These are phyloP conservation scores for Anastrepha obliqua DNA, from an alignment of 1,140 invertebrate genomes.

Conservation along the genomic window DNA sequence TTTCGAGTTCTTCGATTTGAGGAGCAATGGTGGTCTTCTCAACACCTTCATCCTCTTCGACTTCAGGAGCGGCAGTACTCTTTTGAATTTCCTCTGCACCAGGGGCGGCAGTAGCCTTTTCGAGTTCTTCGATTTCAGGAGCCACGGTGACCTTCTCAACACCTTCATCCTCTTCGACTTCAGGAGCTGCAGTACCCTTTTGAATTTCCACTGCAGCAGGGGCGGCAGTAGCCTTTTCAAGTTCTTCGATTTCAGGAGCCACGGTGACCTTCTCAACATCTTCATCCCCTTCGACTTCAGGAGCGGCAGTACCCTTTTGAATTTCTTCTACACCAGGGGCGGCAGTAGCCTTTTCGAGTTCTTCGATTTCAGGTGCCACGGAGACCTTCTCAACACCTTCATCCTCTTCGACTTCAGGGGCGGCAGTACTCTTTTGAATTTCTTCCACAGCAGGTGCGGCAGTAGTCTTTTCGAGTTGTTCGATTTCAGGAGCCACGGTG, in stretches of 20 bases:
- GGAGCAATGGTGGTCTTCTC: neutral
- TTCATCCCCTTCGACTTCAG: conserved; percentile 51
- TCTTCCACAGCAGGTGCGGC: no score
- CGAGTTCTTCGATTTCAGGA: neutral
- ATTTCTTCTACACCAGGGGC: neutral
- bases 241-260: conserved; percentile 35
- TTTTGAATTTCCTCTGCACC: neutral
- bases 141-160: conserved; percentile 44
- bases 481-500: no score
- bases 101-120: neutral
- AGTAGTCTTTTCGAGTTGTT: no score
- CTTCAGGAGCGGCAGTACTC: neutral
- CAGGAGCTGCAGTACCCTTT: neutral
- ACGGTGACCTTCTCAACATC: conserved; percentile 57
- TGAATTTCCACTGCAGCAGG: no score
- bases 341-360: conserved; percentile 4
- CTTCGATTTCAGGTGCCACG: conserved; percentile 42
- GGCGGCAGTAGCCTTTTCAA: neutral
- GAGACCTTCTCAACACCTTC: neutral
- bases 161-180: conserved; percentile 15
- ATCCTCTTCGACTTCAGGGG: conserved; percentile 35
- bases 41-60: neutral
- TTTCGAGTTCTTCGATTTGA: neutral
- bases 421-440: conserved; percentile 18
- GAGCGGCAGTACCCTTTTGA: neutral